These are phyloP conservation scores for Rhinoderma darwinii DNA, from an alignment of 2,113 vertebrate species.

Conservation along the genomic window DNA sequence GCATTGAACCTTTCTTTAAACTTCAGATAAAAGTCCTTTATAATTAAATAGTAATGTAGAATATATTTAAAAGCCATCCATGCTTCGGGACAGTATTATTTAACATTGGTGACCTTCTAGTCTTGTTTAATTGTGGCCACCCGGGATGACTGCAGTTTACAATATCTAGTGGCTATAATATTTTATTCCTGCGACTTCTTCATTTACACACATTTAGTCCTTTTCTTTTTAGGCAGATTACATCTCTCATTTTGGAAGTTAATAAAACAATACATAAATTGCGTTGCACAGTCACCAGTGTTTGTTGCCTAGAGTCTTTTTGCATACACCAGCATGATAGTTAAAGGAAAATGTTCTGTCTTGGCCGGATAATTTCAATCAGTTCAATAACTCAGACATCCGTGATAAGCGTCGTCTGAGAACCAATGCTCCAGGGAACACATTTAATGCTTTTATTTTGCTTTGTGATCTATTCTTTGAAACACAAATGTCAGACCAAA, in stretches of 20 bases:
- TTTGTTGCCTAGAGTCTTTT: not conserved
- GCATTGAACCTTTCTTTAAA: slow-evolving; percentile 4
- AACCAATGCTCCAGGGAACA: slow-evolving; percentile 8
- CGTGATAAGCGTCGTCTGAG: slow-evolving; percentile 4
- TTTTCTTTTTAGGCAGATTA: not conserved
- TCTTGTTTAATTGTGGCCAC: slow-evolving; percentile 12
- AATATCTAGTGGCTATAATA: not conserved
- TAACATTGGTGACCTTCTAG: slow-evolving; percentile 6
- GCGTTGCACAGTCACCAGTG: not conserved
- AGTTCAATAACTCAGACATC: not conserved
- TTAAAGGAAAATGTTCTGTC: not conserved
- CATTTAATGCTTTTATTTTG: slow-evolving; percentile 18
- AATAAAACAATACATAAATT: slow-evolving; percentile 19
- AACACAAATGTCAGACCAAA: slow-evolving; percentile 5
- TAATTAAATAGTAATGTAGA: slow-evolving; percentile 16
- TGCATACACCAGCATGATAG: not conserved
- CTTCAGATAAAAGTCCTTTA: slow-evolving; percentile 34
- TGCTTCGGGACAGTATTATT: not conserved
- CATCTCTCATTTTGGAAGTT: slow-evolving; percentile 17
- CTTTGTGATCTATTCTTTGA: slow-evolving; percentile 1
- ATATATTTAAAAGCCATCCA: not conserved
- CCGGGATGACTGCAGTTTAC: not conserved
- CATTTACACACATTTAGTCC: not conserved
- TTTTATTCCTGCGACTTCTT: not conserved
- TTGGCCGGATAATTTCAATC: not conserved